A percentile compares a stretch with the other conserved stretches of the same genome.
Conservation (phyloP, 2,113 vertebrate genomes). For the Strix uralensis region DNA sequence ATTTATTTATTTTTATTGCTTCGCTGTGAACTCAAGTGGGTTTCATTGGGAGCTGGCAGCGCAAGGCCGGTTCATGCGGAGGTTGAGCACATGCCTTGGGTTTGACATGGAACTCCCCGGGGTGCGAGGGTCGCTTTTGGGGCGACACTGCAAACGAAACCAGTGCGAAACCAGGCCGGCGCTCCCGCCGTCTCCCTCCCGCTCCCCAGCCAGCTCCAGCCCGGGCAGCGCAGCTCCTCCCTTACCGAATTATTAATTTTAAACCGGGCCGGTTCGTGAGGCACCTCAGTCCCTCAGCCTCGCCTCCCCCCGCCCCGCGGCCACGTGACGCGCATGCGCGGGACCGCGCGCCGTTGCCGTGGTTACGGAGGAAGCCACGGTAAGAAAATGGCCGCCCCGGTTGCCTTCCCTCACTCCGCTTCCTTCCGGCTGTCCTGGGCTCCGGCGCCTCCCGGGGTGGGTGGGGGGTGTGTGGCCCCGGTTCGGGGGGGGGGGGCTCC, state of each 20-base stretch:
- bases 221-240: background rate
- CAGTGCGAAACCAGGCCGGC: background rate
- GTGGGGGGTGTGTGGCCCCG: too few species aligned
- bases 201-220: background rate
- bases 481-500: background rate
- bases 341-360: background rate
- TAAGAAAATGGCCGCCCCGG: background rate
- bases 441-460: too few species aligned
- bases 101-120: background rate
- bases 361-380: background rate
- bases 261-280: background rate
- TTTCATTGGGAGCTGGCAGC: background rate
- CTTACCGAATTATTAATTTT: background rate
- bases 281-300: too few species aligned
- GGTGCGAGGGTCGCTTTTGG: background rate
- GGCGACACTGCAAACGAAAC: background rate
- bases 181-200: background rate
- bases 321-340: background rate
- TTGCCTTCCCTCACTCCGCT: too few species aligned
- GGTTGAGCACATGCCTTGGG: background rate
- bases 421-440: background rate
- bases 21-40: background rate
- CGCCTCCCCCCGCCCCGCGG: too few species aligned
- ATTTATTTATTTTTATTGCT: background rate
- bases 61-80: background rate